Percentiles rank a stretch among this genome's conserved stretches.
Evolutionary conservation across 2,888 invertebrate species (phyloP).

Genomic region (Hypselothyrea guttata): DNA sequence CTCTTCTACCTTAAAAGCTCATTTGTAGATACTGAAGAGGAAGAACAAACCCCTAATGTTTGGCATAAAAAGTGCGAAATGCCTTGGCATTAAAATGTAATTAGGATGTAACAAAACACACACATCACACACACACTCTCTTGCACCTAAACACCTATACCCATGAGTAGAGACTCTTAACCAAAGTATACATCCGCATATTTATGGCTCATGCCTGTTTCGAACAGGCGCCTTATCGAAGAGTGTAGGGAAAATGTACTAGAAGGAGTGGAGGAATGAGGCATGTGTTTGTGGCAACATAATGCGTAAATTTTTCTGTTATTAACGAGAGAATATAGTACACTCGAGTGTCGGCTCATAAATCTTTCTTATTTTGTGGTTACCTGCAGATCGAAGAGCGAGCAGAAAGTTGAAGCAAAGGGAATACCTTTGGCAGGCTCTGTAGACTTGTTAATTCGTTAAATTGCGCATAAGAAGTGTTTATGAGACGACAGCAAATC

Average conservation of each 20-base stretch:
- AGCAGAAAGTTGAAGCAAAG: background rate
- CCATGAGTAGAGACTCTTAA: conserved; percentile 13
- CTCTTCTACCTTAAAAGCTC: background rate
- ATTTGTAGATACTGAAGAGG: background rate
- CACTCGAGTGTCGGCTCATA: conserved; percentile 32
- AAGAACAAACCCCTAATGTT: conserved; percentile 14
- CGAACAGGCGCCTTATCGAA: conserved; percentile 19
- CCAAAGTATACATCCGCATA: conserved; percentile 36
- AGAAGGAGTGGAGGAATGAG: background rate
- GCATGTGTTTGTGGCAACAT: conserved; percentile 27
- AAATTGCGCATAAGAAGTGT: conserved; percentile 19
- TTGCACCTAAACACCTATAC: background rate
- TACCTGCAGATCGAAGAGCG: conserved; percentile 18
- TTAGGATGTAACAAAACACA: conserved; percentile 47
- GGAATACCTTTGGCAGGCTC: conserved; percentile 3
- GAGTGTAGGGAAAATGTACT: background rate
- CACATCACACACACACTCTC: conserved; percentile 5
- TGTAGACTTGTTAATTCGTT: conserved; percentile 36
- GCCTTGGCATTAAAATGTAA: conserved; percentile 63
- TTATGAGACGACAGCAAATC: conserved; percentile 4
- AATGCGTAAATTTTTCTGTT: conserved; percentile 39
- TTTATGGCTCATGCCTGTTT: conserved; percentile 59
- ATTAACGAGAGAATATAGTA: conserved; percentile 39
- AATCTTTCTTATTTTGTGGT: conserved; percentile 17
- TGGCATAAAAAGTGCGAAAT: conserved; percentile 44